These are phyloP conservation scores for Stichodactyla mertensii DNA, from an alignment of 64 coral and sea anemone species.

Conservation along the genomic window DNA sequence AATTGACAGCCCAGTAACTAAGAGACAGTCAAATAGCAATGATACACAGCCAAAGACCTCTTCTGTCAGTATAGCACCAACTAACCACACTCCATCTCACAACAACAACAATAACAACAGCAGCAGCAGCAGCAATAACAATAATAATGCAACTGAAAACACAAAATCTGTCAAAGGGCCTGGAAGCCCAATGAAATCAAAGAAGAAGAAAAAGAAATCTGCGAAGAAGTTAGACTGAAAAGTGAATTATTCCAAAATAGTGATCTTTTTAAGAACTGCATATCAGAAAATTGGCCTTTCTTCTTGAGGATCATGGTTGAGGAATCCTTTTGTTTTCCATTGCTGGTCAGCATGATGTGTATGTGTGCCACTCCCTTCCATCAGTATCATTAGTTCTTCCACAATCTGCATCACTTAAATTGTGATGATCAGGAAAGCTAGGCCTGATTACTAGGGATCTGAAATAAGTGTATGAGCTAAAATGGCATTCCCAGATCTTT, in stretches of 20 bases:
- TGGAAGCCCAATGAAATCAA: conserved; percentile 6
- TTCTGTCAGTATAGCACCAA: neutral
- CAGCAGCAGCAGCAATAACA: conserved; percentile 9
- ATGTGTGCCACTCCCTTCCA: neutral
- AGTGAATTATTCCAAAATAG: neutral
- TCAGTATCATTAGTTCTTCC: too few species aligned
- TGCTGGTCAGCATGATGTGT: neutral
- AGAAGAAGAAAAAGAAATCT: conserved; percentile 3
- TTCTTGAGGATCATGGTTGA: neutral
- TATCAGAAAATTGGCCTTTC: neutral
- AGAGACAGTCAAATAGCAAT: neutral
- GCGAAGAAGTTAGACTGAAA: neutral
- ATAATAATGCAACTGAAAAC: neutral
- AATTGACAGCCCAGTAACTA: neutral
- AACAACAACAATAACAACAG: neutral
- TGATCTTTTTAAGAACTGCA: neutral
- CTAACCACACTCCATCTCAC: neutral
- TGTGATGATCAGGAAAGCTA: too few species aligned
- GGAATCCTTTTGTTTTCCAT: neutral
- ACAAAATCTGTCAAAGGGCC: conserved; percentile 5
- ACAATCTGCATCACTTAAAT: too few species aligned
- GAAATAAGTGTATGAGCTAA: too few species aligned
- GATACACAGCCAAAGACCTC: neutral
- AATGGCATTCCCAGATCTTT: neutral
- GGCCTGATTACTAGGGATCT: too few species aligned